Conservation (phyloP, 2,888 invertebrate genomes). For the Brenthis daphne region DNA sequence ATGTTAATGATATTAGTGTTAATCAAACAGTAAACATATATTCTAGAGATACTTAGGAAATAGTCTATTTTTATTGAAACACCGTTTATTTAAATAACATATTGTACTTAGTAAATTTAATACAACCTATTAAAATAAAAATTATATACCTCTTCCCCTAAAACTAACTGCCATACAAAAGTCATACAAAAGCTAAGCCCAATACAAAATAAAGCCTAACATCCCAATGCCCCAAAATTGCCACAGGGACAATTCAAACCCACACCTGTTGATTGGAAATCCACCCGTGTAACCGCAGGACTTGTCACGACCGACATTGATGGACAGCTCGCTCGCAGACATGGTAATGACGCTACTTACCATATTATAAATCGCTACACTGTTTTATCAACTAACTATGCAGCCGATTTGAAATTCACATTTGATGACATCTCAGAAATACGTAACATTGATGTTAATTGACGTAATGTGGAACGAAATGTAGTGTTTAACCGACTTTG, state of each 20-base stretch:
- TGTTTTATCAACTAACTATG: conserved; percentile 34
- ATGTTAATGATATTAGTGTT: too few relatives aligned
- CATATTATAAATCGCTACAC: conserved; percentile 74
- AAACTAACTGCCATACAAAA: too few relatives aligned
- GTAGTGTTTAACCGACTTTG: not conserved
- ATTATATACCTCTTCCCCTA: too few relatives aligned
- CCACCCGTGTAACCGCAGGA: conserved; percentile 42
- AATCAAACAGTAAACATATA: too few relatives aligned
- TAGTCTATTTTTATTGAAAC: too few relatives aligned
- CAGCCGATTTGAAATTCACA: conserved; percentile 51
- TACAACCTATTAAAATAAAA: too few relatives aligned
- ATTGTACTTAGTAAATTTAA: too few relatives aligned
- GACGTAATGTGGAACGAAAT: conserved; percentile 4
- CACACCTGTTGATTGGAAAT: conserved; percentile 28
- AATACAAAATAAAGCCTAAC: not conserved
- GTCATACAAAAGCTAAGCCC: too few relatives aligned
- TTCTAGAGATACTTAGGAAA: too few relatives aligned
- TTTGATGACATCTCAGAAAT: conserved; percentile 36
- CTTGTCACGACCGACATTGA: conserved; percentile 68
- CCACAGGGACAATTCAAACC: not conserved
- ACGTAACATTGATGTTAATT: conserved; percentile 27
- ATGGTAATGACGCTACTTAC: conserved; percentile 77
- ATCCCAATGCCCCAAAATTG: not conserved
- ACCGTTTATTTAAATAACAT: too few relatives aligned
- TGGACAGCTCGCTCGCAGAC: conserved; percentile 70